Percentiles rank a stretch among this genome's conserved stretches.
Evolutionary conservation across 2,113 vertebrate genomes (phyloP).

Genomic region (Pitta sordida): DNA sequence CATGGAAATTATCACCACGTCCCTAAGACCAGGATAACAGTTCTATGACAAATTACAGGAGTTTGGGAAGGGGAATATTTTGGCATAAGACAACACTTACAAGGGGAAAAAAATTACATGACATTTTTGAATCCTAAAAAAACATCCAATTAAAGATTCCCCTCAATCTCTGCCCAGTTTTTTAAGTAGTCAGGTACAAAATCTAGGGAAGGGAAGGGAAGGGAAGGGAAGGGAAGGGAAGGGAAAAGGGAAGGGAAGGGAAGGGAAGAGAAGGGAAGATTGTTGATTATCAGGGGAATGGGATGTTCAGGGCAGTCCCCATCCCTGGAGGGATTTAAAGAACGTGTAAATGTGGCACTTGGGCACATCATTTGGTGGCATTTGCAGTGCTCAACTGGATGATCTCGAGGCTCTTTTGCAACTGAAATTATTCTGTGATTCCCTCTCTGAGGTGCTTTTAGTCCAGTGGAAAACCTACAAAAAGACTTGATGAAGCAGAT

Average conservation of each 20-base stretch:
- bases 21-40: slow-evolving; percentile 1
- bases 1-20: slow-evolving; percentile 62
- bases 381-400: not conserved
- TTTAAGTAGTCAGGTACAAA: not conserved
- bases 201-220: not conserved
- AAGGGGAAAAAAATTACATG: not conserved
- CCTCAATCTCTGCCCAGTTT: not conserved
- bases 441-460: not conserved
- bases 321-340: not conserved
- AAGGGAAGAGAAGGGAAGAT: not conserved
- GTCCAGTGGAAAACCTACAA: not conserved
- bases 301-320: not conserved
- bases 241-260: not conserved
- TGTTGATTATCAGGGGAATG: not conserved
- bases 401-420: not conserved
- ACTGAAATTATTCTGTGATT: not conserved
- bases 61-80: not conserved
- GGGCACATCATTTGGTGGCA: not conserved
- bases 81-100: not conserved
- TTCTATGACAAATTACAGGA: slow-evolving; percentile 50
- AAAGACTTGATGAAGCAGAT: not conserved
- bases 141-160: not conserved
- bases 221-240: not conserved
- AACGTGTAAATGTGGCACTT: not conserved
- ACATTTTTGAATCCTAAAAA: not conserved